Evolutionary conservation across 1,140 invertebrate species (phyloP).

Genomic region (Araneus ventricosus): DNA sequence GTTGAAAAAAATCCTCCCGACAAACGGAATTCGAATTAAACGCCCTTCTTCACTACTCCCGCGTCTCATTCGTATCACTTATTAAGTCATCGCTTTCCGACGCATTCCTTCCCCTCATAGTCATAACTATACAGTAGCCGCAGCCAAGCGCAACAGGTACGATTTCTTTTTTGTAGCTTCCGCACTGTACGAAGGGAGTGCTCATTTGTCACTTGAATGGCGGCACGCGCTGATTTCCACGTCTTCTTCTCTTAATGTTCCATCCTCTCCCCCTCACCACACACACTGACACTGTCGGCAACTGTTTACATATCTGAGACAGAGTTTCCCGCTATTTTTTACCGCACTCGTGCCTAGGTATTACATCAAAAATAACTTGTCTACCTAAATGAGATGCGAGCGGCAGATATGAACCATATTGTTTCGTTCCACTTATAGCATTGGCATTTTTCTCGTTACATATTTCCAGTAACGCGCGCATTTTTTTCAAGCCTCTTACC

Average conservation of each 20-base stretch:
- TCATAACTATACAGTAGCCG: conserved; percentile 6
- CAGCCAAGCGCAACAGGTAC: conserved; percentile 58
- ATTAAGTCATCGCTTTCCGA: neutral
- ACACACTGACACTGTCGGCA: conserved; percentile 34
- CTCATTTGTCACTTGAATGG: conserved; percentile 35
- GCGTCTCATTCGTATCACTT: neutral
- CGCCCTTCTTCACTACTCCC: neutral
- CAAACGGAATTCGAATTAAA: neutral
- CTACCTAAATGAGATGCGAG: conserved; percentile 42
- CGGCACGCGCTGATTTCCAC: conserved; percentile 41
- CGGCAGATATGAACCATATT: conserved; percentile 71
- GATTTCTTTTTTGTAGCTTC: conserved; percentile 3
- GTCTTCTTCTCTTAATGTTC: conserved; percentile 32
- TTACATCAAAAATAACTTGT: conserved; percentile 70
- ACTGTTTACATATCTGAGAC: conserved; percentile 68
- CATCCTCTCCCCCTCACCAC: neutral
- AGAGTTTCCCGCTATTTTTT: conserved; percentile 63
- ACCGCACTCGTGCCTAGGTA: conserved; percentile 9
- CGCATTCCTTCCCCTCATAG: neutral
- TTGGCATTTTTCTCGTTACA: conserved; percentile 49
- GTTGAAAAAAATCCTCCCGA: too few relatives aligned
- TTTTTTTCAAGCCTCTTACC: neutral
- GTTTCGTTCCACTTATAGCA: conserved; percentile 59
- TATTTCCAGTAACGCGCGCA: neutral
- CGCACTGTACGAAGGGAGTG: neutral